Evolutionary conservation across 2,113 vertebrate genomes (phyloP), one percentile per base, ranked within the genome.

Genomic region (Chloropsis cyanopogon): DNA sequence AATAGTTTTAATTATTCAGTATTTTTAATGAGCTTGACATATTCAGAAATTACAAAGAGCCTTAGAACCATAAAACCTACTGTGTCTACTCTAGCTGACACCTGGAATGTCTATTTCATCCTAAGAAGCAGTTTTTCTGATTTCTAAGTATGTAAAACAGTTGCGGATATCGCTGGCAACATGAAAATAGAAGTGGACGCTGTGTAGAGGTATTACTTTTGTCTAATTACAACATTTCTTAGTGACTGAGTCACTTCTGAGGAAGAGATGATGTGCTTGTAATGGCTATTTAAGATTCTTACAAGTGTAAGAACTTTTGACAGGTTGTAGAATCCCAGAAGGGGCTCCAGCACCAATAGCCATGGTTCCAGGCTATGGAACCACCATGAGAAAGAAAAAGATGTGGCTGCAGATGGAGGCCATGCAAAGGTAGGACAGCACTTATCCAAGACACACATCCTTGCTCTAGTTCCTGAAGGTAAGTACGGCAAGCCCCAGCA

Each of bases 1-100:
- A 76, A 82, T 46, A 8, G 21, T 49, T 91, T 91, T 68, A 94
- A 93, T 93, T 94, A 92, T 91, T 86, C 61, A 96, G 88, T 75
- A 37, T 92, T 95, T 82, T 88, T 88, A 90, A 92, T 22, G 33
- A 68, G 56, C 61, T 90, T 91, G 52, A 95, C 46, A 88, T 50
- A 91, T 91, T 78, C 25, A 5, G 81, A 95, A 95, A 92, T 84
- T 75, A 71, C 44, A 31, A 54, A 73, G 84, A 75, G 42, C 47
- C 39, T 72, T 29, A 89, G 63, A 59, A 93, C 72, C 39, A 69
- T 90, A 85, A 88, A 83, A 69, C 29, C 35, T 71, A 50, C 39
- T 57, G 18, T n/a, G 33, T 71, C 79, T 92, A 47, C 52, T 68
- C 59, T 68, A 76, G 76, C 76, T 52, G 71, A 65, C 76, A 75